These are phyloP conservation scores for Bufo gargarizans DNA, from an alignment of 2,113 vertebrate species.

Conservation along the genomic window DNA sequence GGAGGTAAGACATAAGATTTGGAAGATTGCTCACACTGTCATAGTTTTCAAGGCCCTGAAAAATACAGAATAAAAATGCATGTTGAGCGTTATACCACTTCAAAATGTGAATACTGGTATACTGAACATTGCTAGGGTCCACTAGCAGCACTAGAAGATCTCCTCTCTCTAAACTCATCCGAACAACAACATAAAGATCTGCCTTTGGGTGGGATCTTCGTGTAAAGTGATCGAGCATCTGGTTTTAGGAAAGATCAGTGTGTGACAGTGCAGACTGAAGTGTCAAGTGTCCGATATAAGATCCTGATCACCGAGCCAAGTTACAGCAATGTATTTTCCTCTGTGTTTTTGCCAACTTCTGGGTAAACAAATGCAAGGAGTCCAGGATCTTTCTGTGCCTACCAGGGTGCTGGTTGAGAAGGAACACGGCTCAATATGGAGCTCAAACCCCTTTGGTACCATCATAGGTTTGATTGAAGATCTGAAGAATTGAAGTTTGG, in stretches of 20 bases:
- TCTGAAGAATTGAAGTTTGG: no score
- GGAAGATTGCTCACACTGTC: conserved; percentile 68
- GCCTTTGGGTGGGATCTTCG: background rate
- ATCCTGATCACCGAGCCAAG: background rate
- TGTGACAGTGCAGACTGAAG: background rate
- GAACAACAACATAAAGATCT: background rate
- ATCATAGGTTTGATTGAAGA: no score
- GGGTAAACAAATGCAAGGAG: background rate
- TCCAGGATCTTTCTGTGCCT: background rate
- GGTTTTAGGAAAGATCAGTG: background rate
- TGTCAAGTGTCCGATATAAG: background rate
- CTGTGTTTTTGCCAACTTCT: background rate
- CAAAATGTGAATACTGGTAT: background rate
- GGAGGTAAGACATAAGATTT: conserved; percentile 79
- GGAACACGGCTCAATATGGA: no score
- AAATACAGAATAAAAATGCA: background rate
- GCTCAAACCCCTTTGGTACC: no score
- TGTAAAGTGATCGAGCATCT: background rate
- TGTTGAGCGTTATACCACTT: no score
- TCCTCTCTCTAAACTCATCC: background rate
- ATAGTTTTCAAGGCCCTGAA: conserved; percentile 66
- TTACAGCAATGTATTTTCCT: background rate
- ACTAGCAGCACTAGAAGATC: background rate
- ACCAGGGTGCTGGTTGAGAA: background rate
- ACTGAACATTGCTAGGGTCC: background rate